Conservation (phyloP, 2,113 vertebrate species). For the Lepidothrix coronata region DNA sequence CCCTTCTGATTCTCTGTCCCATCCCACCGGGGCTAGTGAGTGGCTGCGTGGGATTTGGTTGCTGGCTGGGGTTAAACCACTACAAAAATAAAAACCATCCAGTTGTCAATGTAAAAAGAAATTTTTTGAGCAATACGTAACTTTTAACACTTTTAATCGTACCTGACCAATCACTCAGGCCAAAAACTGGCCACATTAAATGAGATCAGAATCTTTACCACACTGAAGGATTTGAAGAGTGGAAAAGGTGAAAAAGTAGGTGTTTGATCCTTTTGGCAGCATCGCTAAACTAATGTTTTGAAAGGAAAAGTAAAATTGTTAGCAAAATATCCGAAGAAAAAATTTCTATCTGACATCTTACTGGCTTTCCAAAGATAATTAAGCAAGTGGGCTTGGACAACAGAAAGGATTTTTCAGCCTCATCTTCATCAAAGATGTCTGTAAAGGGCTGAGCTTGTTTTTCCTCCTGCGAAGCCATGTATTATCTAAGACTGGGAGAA, state of each 20-base stretch:
- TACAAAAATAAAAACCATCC: not conserved
- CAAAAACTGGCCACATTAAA: not conserved
- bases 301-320: not conserved
- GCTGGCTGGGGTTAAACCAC: not conserved
- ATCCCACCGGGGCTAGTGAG: not conserved
- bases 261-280: not conserved
- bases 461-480: conserved; percentile 24
- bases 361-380: conserved; percentile 88
- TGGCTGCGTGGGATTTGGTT: not conserved
- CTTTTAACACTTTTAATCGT: not conserved
- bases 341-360: conserved; percentile 68
- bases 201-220: not conserved
- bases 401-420: conserved; percentile 80
- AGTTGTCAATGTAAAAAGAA: not conserved
- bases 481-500: not conserved
- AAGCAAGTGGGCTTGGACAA: conserved; percentile 87
- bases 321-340: not conserved
- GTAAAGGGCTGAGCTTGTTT: conserved; percentile 54
- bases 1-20: not conserved
- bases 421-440: conserved; percentile 86
- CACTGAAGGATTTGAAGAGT: not conserved
- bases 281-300: not conserved
- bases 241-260: not conserved
- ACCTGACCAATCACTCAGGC: not conserved
- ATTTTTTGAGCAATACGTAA: fast-evolving